Evolutionary conservation across 2,113 vertebrate species (phyloP).

Genomic region (Gasterosteus nipponicus): DNA sequence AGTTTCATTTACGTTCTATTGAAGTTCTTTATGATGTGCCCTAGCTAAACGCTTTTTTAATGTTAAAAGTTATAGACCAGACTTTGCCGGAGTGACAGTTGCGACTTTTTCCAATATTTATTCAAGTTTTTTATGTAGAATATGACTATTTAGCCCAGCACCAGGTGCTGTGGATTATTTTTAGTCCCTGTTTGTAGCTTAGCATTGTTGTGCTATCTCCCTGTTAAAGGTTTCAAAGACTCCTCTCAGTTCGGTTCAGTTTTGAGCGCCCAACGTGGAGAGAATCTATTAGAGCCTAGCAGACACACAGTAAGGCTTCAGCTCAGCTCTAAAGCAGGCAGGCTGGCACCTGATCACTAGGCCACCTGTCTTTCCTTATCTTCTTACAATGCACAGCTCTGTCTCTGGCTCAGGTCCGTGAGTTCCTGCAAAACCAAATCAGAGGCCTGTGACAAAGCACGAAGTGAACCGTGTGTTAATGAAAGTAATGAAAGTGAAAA

Average conservation of each 20-base stretch:
- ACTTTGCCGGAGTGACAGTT: not conserved
- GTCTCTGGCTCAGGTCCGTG: slow-evolving; percentile 55
- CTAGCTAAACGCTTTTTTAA: slow-evolving; percentile 10
- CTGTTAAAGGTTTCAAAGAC: not conserved
- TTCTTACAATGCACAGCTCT: slow-evolving; percentile 71
- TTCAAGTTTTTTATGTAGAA: not conserved
- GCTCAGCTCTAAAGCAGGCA: slow-evolving; percentile 62
- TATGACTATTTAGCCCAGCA: not conserved
- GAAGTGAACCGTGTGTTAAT: not conserved
- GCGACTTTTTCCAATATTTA: not conserved
- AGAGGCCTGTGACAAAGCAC: slow-evolving; percentile 16
- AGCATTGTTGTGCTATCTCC: slow-evolving; percentile 13
- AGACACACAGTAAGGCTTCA: slow-evolving; percentile 27
- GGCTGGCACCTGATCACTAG: slow-evolving; percentile 73
- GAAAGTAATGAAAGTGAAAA: not conserved
- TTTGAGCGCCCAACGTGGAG: slow-evolving; percentile 8
- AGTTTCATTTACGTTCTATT: not conserved
- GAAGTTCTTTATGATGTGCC: not conserved
- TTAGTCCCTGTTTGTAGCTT: not conserved
- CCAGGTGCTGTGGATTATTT: slow-evolving; percentile 19
- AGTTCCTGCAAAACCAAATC: slow-evolving; percentile 48
- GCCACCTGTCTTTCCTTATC: slow-evolving; percentile 80
- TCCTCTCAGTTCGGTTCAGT: not conserved
- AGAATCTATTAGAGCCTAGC: slow-evolving; percentile 14
- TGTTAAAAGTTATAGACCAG: slow-evolving; percentile 2